phyloP scores from a whole-genome alignment of 2,888 invertebrate genomes.

The Xylota segnis region DNA sequence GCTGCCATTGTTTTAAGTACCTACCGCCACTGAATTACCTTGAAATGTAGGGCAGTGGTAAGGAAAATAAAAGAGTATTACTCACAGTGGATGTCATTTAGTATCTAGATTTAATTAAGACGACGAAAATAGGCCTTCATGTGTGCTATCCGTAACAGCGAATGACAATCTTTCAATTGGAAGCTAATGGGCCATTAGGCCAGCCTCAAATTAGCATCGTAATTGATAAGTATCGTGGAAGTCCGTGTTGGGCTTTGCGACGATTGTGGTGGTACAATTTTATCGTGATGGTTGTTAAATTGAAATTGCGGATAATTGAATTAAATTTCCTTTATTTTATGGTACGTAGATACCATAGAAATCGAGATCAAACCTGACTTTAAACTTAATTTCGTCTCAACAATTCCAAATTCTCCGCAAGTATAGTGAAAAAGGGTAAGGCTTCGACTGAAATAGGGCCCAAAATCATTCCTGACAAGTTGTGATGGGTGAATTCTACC shows the following conservation, averaged over 20 bases:
- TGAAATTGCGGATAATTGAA: neutral
- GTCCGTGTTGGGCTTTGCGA: neutral
- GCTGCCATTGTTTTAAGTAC: constrained; percentile 10
- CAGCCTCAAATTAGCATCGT: neutral
- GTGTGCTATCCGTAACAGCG: neutral
- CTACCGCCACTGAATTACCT: constrained; percentile 17
- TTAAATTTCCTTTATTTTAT: neutral
- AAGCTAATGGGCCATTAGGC: neutral
- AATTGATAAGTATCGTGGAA: neutral
- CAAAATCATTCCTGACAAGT: too few relatives aligned
- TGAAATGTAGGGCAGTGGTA: constrained; percentile 13
- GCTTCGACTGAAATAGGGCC: too few relatives aligned
- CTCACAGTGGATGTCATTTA: constrained; percentile 4
- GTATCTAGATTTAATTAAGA: constrained; percentile 1
- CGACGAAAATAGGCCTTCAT: neutral
- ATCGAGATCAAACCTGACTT: too few relatives aligned
- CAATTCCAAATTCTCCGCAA: too few relatives aligned
- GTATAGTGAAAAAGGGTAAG: too few relatives aligned
- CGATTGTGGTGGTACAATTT: neutral
- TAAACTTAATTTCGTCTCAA: too few relatives aligned
- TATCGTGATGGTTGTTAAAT: neutral
- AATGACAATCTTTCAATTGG: constrained; percentile 1
- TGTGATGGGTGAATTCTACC: too few relatives aligned
- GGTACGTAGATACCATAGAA: neutral
- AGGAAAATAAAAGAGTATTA: neutral